Conservation (phyloP, 2,888 invertebrate species). For the Phlogophora meticulosa region DNA sequence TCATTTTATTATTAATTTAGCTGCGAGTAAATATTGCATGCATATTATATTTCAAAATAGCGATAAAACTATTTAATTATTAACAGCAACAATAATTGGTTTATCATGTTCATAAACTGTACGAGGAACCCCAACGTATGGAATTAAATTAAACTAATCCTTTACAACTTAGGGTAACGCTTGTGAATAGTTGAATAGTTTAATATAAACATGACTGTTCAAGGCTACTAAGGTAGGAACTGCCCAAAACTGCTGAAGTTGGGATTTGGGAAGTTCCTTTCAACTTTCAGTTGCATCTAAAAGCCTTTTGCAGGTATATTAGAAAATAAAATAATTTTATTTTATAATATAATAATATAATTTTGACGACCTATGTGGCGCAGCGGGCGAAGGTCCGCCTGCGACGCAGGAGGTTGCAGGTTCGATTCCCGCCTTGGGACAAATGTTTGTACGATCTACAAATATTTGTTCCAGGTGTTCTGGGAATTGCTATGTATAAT, state of each 20-base stretch:
- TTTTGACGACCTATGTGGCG: no score
- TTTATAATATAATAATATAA: no score
- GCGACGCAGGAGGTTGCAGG: no score
- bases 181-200: constrained; percentile 31
- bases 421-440: no score
- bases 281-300: background rate
- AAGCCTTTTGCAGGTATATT: background rate
- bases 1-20: no score
- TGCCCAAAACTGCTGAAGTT: background rate
- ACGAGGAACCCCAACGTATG: background rate
- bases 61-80: background rate
- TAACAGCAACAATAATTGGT: background rate
- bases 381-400: no score
- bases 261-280: background rate
- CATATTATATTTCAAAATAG: no score
- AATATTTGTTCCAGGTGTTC: no score
- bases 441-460: no score
- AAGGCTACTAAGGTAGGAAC: background rate
- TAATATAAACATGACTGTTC: constrained; percentile 32
- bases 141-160: constrained; percentile 40
- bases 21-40: no score
- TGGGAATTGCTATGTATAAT: no score
- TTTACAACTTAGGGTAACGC: constrained; percentile 10
- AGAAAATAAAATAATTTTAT: no score
- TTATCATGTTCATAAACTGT: constrained; percentile 8